Percentiles rank a stretch among this genome's conserved stretches.
phyloP scores from a whole-genome alignment of 2,113 vertebrate genomes.

The Tragelaphus buxtoni region DNA sequence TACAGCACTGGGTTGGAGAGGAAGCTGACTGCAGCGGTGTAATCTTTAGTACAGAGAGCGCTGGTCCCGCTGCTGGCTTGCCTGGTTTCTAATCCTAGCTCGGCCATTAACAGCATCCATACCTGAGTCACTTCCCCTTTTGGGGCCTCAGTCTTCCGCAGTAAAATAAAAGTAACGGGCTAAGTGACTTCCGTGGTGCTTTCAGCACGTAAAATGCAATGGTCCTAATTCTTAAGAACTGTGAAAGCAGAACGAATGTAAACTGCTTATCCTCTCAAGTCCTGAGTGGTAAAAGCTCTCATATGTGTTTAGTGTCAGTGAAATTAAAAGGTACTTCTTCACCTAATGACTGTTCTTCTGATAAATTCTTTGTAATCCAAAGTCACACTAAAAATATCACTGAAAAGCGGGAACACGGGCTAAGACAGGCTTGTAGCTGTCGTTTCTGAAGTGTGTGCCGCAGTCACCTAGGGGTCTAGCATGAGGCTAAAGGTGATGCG shows the following conservation, averaged over 20 bases:
- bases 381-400: background rate
- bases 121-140: background rate
- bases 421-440: background rate
- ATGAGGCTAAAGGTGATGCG: background rate
- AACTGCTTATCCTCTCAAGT: background rate
- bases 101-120: background rate
- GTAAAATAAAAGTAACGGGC: background rate
- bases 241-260: background rate
- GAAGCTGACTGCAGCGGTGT: background rate
- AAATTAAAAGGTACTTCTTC: background rate
- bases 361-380: background rate
- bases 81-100: background rate
- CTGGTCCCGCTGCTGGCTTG: background rate
- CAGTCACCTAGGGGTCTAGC: no score
- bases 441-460: background rate
- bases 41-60: background rate
- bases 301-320: background rate
- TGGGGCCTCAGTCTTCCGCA: background rate
- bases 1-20: background rate
- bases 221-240: background rate
- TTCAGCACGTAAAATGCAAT: background rate
- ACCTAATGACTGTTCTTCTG: background rate
- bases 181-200: background rate
- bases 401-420: background rate
- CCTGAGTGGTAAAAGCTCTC: background rate